These are phyloP conservation scores for Rhabdornis inornatus DNA, from an alignment of 2,113 vertebrate genomes.

Conservation along the genomic window DNA sequence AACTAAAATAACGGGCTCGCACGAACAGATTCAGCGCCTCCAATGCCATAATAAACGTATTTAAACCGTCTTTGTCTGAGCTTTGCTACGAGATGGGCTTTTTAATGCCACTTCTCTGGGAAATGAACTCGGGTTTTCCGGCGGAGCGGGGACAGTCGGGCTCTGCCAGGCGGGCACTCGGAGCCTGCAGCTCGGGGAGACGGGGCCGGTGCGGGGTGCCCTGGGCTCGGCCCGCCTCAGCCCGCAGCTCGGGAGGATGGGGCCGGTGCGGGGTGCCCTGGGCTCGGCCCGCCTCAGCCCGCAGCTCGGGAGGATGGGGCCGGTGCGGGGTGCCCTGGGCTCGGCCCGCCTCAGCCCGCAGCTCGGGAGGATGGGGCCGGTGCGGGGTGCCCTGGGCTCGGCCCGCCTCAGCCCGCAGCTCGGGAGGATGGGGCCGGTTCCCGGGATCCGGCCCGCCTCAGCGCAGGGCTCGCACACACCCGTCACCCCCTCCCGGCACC, in stretches of 20 bases:
- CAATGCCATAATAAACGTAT: background rate
- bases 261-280: background rate
- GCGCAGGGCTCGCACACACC: background rate
- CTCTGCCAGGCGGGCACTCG: background rate
- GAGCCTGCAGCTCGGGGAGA: background rate
- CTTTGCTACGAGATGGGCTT: background rate
- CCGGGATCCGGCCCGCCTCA: background rate
- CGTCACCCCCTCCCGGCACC: background rate
- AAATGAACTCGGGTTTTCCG: rapidly evolving
- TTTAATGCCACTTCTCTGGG: background rate
- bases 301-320: background rate
- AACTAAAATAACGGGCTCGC: background rate
- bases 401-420: no score
- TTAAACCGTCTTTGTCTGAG: background rate
- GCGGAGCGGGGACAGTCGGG: background rate
- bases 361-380: background rate
- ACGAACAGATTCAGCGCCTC: background rate
- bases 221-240: background rate
- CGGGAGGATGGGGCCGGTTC: background rate
- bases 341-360: background rate
- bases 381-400: background rate
- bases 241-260: background rate
- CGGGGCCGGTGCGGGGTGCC: background rate
- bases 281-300: background rate
- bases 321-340: background rate